Evolutionary conservation across 2,797 vertebrate species (phyloP).

Genomic region (Molossus alvarezi): DNA sequence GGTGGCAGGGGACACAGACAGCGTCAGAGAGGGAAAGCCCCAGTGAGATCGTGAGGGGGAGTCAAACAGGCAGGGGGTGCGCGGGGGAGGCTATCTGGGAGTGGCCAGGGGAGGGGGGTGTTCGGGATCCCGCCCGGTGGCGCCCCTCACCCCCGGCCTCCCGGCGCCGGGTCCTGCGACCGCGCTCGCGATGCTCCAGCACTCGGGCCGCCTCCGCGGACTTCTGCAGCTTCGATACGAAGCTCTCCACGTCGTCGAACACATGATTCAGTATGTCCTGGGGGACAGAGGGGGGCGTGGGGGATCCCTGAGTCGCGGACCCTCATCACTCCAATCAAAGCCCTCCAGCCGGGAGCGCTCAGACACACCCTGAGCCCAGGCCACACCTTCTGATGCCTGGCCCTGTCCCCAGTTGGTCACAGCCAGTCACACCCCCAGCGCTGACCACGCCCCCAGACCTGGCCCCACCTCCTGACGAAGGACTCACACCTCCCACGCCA

Average conservation of each 20-base stretch:
- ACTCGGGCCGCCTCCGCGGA: constrained; percentile 92
- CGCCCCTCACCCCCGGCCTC: constrained; percentile 89
- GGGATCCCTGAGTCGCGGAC: neutral
- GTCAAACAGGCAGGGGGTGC: no score
- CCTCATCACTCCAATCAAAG: neutral
- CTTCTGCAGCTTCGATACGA: constrained; percentile 94
- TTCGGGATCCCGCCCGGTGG: neutral
- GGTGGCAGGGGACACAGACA: neutral
- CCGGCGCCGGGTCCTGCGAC: constrained; percentile 92
- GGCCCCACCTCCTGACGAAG: rapidly evolving
- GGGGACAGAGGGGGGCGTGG: neutral
- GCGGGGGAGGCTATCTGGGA: neutral
- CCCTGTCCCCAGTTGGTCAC: neutral
- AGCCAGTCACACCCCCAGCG: no score
- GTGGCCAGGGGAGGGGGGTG: no score
- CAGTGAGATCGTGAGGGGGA: neutral
- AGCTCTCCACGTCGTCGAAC: constrained; percentile 95
- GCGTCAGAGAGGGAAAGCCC: neutral
- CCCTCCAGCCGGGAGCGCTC: neutral
- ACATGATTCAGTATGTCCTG: constrained; percentile 96
- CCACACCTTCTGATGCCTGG: neutral
- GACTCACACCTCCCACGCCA: neutral
- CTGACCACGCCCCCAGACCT: neutral
- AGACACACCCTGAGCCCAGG: neutral
- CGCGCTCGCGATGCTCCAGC: constrained; percentile 93